phyloP scores from a whole-genome alignment of 2,113 vertebrate genomes.

The Panthera leo region DNA sequence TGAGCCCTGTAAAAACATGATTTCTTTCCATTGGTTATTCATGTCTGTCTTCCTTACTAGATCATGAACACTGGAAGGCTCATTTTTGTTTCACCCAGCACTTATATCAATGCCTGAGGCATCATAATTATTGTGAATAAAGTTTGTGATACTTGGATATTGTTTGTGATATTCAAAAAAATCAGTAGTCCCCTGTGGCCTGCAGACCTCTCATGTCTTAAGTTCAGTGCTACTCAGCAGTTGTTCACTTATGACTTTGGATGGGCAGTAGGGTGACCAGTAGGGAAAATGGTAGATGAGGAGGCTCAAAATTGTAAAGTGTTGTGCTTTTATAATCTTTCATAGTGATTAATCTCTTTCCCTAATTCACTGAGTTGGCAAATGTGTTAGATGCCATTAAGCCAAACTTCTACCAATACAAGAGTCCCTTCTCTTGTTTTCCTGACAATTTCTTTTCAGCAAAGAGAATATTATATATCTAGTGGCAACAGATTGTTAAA shows the following conservation, averaged over 20 bases:
- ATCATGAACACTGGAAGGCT: background rate
- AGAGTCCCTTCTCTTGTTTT: background rate
- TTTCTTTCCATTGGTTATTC: background rate
- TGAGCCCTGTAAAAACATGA: background rate
- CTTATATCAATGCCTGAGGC: background rate
- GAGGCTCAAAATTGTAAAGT: background rate
- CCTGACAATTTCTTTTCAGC: background rate
- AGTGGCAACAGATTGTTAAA: background rate
- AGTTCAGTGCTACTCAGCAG: background rate
- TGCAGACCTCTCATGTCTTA: background rate
- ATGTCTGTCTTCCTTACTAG: background rate
- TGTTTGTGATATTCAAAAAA: background rate
- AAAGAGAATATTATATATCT: background rate
- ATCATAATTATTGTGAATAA: background rate
- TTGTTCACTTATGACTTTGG: background rate
- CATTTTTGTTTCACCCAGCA: background rate
- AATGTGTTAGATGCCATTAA: background rate
- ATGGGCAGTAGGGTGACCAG: background rate
- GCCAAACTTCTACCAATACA: background rate
- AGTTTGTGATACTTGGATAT: background rate
- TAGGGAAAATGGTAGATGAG: background rate
- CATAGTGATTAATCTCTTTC: background rate
- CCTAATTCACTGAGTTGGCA: background rate
- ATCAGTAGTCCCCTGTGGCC: background rate
- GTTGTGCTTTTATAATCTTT: background rate